Evolutionary conservation across 2,888 invertebrate species (phyloP).

Genomic region (Andrena bicolor): DNA sequence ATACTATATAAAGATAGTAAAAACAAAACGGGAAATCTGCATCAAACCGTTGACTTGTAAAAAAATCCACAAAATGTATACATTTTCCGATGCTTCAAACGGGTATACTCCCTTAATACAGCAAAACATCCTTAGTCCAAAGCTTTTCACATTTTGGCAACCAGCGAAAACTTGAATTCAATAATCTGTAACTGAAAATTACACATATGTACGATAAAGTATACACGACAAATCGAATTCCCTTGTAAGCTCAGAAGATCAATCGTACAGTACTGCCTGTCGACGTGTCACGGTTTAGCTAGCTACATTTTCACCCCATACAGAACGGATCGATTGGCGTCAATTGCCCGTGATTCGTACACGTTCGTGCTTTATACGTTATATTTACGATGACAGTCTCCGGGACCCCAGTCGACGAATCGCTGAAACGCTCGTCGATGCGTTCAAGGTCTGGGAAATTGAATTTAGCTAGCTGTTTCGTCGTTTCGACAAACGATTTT

Average conservation of each 20-base stretch:
- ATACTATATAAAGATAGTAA: no score
- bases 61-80: no score
- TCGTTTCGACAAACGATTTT: neutral
- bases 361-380: constrained; percentile 8
- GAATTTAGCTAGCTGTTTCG: constrained; percentile 17
- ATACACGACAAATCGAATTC: constrained; percentile 6
- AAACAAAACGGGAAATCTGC: no score
- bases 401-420: neutral
- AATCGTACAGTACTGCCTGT: neutral
- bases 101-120: no score
- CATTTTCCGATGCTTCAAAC: no score
- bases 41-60: no score
- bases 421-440: constrained; percentile 7
- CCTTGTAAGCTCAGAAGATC: constrained; percentile 1
- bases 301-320: constrained; percentile 10
- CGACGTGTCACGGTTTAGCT: neutral
- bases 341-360: constrained; percentile 21
- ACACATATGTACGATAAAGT: neutral
- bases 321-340: constrained; percentile 13
- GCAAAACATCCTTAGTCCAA: no score
- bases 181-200: no score
- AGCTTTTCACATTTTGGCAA: no score
- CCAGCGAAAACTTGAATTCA: no score
- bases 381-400: constrained; percentile 8
- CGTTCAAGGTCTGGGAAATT: constrained; percentile 19